Conservation (phyloP, 2,113 vertebrate species). For the Egretta garzetta region DNA sequence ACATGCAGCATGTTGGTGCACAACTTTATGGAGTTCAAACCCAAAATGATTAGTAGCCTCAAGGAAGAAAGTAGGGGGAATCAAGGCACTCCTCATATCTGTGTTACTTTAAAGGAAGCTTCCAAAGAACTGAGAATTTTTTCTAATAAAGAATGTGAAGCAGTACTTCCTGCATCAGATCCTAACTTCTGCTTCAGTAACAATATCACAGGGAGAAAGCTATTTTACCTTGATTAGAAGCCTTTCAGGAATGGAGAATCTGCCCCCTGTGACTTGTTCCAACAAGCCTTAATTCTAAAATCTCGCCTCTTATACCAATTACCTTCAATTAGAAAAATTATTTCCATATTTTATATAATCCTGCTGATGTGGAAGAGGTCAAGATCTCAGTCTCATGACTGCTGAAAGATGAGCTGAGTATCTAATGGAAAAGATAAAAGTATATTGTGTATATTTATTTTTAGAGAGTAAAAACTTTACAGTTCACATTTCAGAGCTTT, state of each 20-base stretch:
- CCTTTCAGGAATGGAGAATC: background rate
- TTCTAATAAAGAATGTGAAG: background rate
- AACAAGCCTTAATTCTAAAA: background rate
- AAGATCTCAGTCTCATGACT: background rate
- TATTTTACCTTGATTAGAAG: background rate
- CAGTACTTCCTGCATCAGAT: background rate
- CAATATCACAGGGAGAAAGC: background rate
- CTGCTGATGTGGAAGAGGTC: background rate
- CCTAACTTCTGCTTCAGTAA: background rate
- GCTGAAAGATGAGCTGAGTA: background rate
- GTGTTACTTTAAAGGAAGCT: background rate
- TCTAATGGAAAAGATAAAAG: slow-evolving; percentile 31
- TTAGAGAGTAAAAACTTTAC: slow-evolving; percentile 13
- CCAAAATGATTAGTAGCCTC: background rate
- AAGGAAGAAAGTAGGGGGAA: background rate
- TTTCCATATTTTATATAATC: background rate
- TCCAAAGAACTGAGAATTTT: background rate
- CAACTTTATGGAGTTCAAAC: background rate
- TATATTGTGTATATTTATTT: slow-evolving; percentile 17
- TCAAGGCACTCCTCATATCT: background rate
- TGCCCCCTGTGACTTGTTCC: background rate
- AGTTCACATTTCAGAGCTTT: slow-evolving; percentile 38
- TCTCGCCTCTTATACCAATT: background rate
- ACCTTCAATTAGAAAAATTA: background rate
- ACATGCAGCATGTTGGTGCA: background rate